Conservation (phyloP, 2,888 invertebrate genomes). For the Parnassius smintheus region DNA sequence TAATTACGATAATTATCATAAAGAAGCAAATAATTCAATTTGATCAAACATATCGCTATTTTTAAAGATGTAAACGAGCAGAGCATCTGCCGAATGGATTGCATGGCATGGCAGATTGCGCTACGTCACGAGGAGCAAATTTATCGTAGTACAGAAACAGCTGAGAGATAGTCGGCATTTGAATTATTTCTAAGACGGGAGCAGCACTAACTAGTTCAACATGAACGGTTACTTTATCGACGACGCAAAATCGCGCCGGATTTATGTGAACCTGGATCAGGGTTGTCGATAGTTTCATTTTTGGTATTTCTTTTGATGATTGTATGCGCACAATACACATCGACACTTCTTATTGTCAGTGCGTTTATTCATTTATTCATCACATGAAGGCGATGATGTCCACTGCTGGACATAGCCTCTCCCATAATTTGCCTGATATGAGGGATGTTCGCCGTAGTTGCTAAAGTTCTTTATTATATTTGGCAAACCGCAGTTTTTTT, state of each 20-base stretch:
- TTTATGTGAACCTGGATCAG: constrained; percentile 15
- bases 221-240: constrained; percentile 28
- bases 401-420: no score
- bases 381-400: no score
- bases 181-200: constrained; percentile 24
- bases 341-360: no score
- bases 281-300: constrained; percentile 5
- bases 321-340: background rate
- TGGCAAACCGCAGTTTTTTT: no score
- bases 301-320: background rate
- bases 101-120: constrained; percentile 7
- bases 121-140: constrained; percentile 22
- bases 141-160: constrained; percentile 18
- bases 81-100: constrained; percentile 14
- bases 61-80: background rate
- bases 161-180: constrained; percentile 23
- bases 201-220: constrained; percentile 27
- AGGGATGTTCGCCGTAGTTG: no score
- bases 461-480: no score
- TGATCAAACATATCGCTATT: no score
- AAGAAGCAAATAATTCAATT: no score
- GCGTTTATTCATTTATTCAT: no score
- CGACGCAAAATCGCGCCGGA: constrained; percentile 23
- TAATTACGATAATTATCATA: no score
- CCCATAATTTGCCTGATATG: no score